phyloP scores from a whole-genome alignment of 2,888 invertebrate genomes.

The Andrena dorsata region DNA sequence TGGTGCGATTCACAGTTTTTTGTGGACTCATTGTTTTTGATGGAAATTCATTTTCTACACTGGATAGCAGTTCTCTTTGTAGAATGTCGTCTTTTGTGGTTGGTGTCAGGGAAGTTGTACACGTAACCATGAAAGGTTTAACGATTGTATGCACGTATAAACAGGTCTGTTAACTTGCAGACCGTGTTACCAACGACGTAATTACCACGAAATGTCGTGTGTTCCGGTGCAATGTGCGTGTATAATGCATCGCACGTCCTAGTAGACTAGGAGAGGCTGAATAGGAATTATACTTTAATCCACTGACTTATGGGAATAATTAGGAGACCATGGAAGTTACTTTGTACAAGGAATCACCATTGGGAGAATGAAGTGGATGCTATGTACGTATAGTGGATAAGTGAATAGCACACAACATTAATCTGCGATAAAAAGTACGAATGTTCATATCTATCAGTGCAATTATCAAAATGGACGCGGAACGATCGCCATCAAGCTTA shows the following conservation, averaged over 20 bases:
- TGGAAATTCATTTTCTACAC: too few relatives aligned
- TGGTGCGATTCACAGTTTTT: too few relatives aligned
- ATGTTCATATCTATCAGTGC: conserved; percentile 3
- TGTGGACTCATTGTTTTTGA: too few relatives aligned
- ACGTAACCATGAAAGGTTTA: conserved; percentile 28
- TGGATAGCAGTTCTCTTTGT: neutral
- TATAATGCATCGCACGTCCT: conserved; percentile 26
- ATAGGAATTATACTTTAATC: conserved; percentile 45
- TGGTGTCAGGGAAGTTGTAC: conserved; percentile 18
- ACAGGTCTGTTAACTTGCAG: conserved; percentile 29
- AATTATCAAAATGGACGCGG: conserved; percentile 36
- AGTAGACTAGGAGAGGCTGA: conserved; percentile 1
- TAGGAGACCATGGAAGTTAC: conserved; percentile 4
- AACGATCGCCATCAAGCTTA: conserved; percentile 11
- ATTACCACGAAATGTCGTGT: conserved; percentile 50
- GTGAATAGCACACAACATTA: neutral
- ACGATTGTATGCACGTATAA: conserved; percentile 42
- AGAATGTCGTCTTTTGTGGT: conserved; percentile 2
- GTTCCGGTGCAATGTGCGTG: conserved; percentile 36
- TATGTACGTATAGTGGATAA: neutral
- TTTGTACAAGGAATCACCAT: neutral
- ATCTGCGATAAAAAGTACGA: neutral
- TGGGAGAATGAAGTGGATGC: neutral
- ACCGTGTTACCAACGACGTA: conserved; percentile 35
- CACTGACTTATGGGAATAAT: conserved; percentile 21